These are phyloP conservation scores for Cyaniris semiargus DNA, from an alignment of 2,888 invertebrate genomes.

Conservation along the genomic window DNA sequence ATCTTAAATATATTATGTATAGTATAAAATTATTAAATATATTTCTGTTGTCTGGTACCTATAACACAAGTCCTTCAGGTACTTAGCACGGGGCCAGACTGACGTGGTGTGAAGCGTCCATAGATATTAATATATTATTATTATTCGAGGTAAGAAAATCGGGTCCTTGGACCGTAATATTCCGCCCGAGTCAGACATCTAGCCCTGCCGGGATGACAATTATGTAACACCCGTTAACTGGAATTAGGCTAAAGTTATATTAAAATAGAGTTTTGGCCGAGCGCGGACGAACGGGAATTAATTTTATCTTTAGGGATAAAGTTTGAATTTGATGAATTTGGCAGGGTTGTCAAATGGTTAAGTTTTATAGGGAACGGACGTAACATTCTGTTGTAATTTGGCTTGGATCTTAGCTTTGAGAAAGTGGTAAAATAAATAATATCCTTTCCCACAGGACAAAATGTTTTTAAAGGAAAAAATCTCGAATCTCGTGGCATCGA, in stretches of 20 bases:
- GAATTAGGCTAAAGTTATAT: constrained; percentile 13
- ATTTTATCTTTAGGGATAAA: constrained; percentile 19
- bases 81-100: no score
- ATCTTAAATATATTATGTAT: no score
- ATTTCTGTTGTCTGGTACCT: no score
- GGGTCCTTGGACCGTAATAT: neutral
- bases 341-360: neutral
- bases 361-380: neutral
- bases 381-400: neutral
- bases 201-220: constrained; percentile 7
- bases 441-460: neutral
- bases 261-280: constrained; percentile 7
- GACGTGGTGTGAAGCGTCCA: no score
- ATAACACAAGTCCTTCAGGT: no score
- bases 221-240: constrained; percentile 10
- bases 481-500: no score
- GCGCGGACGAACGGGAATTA: constrained; percentile 41
- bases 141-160: neutral
- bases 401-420: no score
- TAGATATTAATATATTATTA: no score
- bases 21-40: no score
- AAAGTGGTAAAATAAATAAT: neutral
- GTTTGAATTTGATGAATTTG: constrained; percentile 1
- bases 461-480: no score
- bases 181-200: neutral